Evolutionary conservation across 2,113 vertebrate genomes (phyloP).

Genomic region (Microcebus tavaratra): DNA sequence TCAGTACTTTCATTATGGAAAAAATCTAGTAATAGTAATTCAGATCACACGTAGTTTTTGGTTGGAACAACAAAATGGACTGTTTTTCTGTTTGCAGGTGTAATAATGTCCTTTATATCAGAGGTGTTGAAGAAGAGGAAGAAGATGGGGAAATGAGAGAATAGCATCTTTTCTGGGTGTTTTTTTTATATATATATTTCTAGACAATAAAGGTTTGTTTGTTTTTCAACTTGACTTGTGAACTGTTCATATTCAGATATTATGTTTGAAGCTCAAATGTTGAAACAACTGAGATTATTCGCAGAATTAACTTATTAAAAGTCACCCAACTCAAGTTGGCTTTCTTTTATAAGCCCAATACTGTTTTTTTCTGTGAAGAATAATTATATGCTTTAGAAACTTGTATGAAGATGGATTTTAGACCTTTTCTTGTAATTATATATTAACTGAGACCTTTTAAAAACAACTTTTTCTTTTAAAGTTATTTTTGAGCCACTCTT

Average conservation of each 20-base stretch:
- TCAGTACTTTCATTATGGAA: conserved; percentile 22
- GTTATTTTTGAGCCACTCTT: conserved; percentile 48
- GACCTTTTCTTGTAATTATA: not conserved
- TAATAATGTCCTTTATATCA: conserved; percentile 99
- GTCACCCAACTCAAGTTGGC: not conserved
- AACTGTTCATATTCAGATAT: conserved; percentile 46
- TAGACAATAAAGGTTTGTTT: conserved; percentile 83
- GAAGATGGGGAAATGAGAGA: conserved; percentile 99
- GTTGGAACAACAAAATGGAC: conserved; percentile 34
- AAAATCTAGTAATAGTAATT: not conserved
- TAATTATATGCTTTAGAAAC: not conserved
- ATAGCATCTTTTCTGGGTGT: conserved; percentile 79
- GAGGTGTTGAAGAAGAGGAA: conserved; percentile 98
- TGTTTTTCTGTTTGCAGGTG: conserved; percentile 87
- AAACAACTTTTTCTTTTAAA: conserved; percentile 27
- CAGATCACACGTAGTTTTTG: not conserved
- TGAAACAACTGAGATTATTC: conserved; percentile 10
- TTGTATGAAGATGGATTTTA: conserved; percentile 36
- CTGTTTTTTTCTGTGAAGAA: not conserved
- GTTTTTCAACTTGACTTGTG: conserved; percentile 75
- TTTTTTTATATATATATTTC: conserved; percentile 82
- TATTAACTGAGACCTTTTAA: conserved; percentile 54
- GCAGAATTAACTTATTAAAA: conserved; percentile 2
- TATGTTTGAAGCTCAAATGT: not conserved
- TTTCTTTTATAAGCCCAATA: conserved; percentile 3